phyloP scores from a whole-genome alignment of 1,140 invertebrate species.

The Drosophila mauritiana region DNA sequence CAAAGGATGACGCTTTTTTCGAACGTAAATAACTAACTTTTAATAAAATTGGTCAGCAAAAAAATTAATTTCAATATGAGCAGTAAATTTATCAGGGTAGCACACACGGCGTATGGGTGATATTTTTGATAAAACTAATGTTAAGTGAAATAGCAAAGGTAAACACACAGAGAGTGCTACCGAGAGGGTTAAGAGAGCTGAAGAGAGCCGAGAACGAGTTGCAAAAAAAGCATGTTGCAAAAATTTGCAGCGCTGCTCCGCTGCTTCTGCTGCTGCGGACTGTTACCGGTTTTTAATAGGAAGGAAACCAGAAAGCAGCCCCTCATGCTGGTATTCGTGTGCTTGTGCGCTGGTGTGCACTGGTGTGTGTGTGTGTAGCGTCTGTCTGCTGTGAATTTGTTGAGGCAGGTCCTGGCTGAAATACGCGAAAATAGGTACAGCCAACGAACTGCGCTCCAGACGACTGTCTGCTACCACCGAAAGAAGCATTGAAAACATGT shows the following conservation, averaged over 20 bases:
- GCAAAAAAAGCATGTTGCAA: constrained; percentile 27
- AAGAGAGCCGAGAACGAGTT: constrained; percentile 31
- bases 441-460: constrained; percentile 82
- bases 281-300: constrained; percentile 68
- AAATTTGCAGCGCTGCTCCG: constrained; percentile 44
- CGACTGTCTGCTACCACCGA: constrained; percentile 52
- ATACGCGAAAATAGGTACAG: constrained; percentile 84
- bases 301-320: constrained; percentile 73
- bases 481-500: constrained; percentile 63
- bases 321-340: constrained; percentile 23
- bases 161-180: constrained; percentile 14
- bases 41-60: constrained; percentile 12
- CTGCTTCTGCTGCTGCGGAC: constrained; percentile 13
- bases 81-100: neutral
- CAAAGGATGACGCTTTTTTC: constrained; percentile 9
- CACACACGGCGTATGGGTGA: constrained; percentile 42
- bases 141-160: constrained; percentile 9
- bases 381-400: constrained; percentile 67
- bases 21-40: constrained; percentile 7
- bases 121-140: constrained; percentile 18
- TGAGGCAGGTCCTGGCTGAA: constrained; percentile 84
- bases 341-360: constrained; percentile 1
- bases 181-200: constrained; percentile 14
- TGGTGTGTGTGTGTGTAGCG: constrained; percentile 46
- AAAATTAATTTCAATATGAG: constrained; percentile 15